Evolutionary conservation across 2,113 vertebrate genomes (phyloP), one percentile per base, ranked within the genome.

Genomic region (Nematolebias whitei): DNA sequence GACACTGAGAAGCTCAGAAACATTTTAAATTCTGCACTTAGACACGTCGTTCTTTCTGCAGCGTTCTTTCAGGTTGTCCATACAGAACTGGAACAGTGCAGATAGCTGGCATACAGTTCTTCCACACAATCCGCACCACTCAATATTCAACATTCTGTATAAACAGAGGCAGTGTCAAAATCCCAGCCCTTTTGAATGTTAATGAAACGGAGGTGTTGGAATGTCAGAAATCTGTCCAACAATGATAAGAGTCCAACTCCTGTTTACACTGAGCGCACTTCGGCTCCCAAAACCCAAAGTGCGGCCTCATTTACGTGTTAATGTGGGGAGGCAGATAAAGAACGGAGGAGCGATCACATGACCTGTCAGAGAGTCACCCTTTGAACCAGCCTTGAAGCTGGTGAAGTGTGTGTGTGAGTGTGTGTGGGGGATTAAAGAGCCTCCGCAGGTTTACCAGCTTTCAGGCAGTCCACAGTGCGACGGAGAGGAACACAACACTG

Each of bases 251-350:
- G 89, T 68, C 77, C 73, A 88, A 84, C 86, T 89, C 84, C 87
- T 90, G 89, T 92, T 92, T 93, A 91, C 90, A 90, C 87, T 71
- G 82, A 80, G 83, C 86, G 85, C 79, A 86, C 90, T 87, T 78
- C 87, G 80, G 86, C 86, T 87, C 80, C 87, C 85, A 58, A 80
- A 89, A 91, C 89, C 89, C 89, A 90, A 88, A 90, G 90, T 89
- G 88, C 88, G 85, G 89, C 90, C 91, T 93, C 91, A 93, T 93
- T 92, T 92, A 92, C 92, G 91, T 93, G 92, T 91, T 93, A 93
- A 93, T 93, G 91, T 90, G 84, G 85, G 80, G 78, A 87, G 71
- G 80, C 84, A 90, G 92, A 93, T 93, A 92, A 92, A 92, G 88
- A 87, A 86, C 71, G 72, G 84, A 87, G 85, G 85, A 89, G 89